Conservation (phyloP, 2,888 invertebrate genomes). For the Caenorhabditis zanzibari region DNA sequence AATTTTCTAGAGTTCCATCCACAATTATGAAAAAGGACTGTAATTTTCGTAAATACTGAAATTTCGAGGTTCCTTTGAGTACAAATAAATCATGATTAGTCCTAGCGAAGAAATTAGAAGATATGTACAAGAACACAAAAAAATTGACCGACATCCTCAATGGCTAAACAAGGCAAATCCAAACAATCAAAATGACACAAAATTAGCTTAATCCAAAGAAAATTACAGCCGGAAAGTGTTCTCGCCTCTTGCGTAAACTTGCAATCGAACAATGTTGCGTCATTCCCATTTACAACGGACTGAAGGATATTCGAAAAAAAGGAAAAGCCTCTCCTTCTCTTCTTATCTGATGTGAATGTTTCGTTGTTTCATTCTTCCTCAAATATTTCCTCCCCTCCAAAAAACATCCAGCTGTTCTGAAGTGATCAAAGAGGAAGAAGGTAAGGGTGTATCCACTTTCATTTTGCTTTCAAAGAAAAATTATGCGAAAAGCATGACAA, state of each 20-base stretch:
- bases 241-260: background rate
- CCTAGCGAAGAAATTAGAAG: too few species aligned
- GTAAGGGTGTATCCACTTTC: conserved; percentile 2
- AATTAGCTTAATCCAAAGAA: too few species aligned
- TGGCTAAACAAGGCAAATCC: too few species aligned
- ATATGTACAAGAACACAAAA: too few species aligned
- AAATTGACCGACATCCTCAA: too few species aligned
- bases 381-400: conserved; percentile 4
- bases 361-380: conserved; percentile 16
- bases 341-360: conserved; percentile 31
- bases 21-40: too few species aligned
- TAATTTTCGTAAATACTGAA: too few species aligned
- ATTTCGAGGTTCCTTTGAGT: too few species aligned
- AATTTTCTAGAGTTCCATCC: too few species aligned
- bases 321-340: background rate
- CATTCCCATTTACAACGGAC: background rate
- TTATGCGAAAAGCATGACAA: background rate
- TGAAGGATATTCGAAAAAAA: background rate
- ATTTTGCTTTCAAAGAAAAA: background rate
- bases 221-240: background rate
- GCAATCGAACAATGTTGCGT: background rate
- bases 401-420: conserved; percentile 10
- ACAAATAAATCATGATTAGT: too few species aligned
- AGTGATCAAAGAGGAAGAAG: conserved; percentile 27
- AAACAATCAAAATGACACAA: too few species aligned